phyloP scores from a whole-genome alignment of 1,140 invertebrate genomes.

The Lepidurus arcticus region DNA sequence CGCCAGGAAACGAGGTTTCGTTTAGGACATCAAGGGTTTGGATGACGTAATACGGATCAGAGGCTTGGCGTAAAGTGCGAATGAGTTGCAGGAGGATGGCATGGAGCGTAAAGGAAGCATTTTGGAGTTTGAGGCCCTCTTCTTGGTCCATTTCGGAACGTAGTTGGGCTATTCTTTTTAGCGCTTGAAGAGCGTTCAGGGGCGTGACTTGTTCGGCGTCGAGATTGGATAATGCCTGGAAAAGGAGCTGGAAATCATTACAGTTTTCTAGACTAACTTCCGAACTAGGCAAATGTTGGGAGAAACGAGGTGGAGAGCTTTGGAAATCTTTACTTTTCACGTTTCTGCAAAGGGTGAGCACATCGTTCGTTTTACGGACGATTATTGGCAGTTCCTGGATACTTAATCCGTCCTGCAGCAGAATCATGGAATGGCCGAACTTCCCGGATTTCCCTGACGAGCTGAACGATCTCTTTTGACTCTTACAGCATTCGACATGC shows the following conservation, averaged over 20 bases:
- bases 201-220: slow-evolving; percentile 49
- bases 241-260: slow-evolving; percentile 23
- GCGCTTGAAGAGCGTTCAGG: slow-evolving; percentile 48
- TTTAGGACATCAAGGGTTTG: slow-evolving; percentile 45
- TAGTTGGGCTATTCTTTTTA: slow-evolving; percentile 50
- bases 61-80: slow-evolving; percentile 45
- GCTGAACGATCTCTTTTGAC: slow-evolving; percentile 35
- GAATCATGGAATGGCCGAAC: slow-evolving; percentile 51
- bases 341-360: slow-evolving; percentile 34
- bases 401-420: slow-evolving; percentile 59
- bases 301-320: slow-evolving; percentile 15
- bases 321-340: slow-evolving; percentile 23
- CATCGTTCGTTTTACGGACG: slow-evolving; percentile 51
- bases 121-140: slow-evolving; percentile 26
- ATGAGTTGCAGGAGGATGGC: slow-evolving; percentile 48
- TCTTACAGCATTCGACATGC: no score
- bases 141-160: slow-evolving; percentile 39
- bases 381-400: slow-evolving; percentile 64
- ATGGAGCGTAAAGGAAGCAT: slow-evolving; percentile 44
- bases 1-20: slow-evolving; percentile 45
- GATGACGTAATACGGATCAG: slow-evolving; percentile 46
- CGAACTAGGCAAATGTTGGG: not conserved
- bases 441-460: slow-evolving; percentile 27
- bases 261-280: slow-evolving; percentile 30
- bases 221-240: slow-evolving; percentile 1